Evolutionary conservation across 2,113 vertebrate species (phyloP), one percentile per base, ranked within the genome.

Genomic region (Syngnathus scovelli): DNA sequence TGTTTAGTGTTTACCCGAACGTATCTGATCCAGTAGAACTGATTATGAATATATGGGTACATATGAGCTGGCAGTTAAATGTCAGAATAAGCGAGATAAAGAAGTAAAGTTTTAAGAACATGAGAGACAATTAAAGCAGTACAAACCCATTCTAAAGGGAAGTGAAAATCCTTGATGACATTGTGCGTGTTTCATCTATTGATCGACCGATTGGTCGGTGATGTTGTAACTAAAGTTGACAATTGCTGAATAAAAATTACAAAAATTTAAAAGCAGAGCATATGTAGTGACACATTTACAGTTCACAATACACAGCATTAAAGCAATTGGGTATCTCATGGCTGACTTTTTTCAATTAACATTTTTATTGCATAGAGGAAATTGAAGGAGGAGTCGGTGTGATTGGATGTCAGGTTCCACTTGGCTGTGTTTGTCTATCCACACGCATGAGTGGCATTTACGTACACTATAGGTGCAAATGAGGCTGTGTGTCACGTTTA

Each of bases 131-230:
- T 56, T 65, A 11, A 10, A 72, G 62, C 70, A 39, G 48, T 52
- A 73, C 73, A 75, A 61, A 58, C 68, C 10, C 61, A 69, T 46
- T 55, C 6, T 38, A 56, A 55, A 37, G 65, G 44, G 13, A 18
- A 18, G 59, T 56, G 61, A 68, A 70, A 82, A 75, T 66, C 71
- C 72, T 77, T 79, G 69, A 80, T 71, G 73, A 76, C 39, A 66
- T 78, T 64, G 13, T 72, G 2, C 0, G 12, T 69, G 41, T 49
- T 51, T n/a, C 11, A n/a, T 51, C 19, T 49, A 9, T 49, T 33
- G 27, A 33, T 33, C 27, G 27, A 33, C 3, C 27, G 27, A 33
- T 33, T 33, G 27, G 27, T 33, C 27, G 3, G 27, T 33, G 27
- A 33, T 33, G 27, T 33, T 33, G 2, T 33, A 33, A 33, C 27